Evolutionary conservation across 2,888 invertebrate species (phyloP).

Genomic region (Caenorhabditis zanzibari): DNA sequence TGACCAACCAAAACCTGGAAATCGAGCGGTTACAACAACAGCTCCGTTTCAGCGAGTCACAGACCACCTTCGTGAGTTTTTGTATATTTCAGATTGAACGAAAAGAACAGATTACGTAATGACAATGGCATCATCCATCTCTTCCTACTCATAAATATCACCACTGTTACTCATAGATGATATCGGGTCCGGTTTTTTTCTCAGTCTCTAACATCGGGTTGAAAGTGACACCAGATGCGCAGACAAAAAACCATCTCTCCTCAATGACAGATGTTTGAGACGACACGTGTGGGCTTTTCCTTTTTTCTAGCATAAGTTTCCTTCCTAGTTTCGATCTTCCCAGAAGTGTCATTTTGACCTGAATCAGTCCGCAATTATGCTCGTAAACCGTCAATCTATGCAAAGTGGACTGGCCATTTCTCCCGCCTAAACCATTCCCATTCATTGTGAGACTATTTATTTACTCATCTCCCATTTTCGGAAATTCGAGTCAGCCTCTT

Average conservation of each 20-base stretch:
- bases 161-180: conserved; percentile 41
- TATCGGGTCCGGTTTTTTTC: conserved; percentile 49
- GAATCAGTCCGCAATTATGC: conserved; percentile 41
- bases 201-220: neutral
- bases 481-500: conserved; percentile 18
- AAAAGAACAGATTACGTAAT: neutral
- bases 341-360: conserved; percentile 14
- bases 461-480: conserved; percentile 9
- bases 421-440: neutral
- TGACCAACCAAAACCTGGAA: conserved; percentile 70
- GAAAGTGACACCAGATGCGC: conserved; percentile 23
- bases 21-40: conserved; percentile 70
- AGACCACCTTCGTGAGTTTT: conserved; percentile 62
- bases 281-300: conserved; percentile 12
- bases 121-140: conserved; percentile 4
- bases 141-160: neutral
- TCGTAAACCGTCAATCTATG: conserved; percentile 47
- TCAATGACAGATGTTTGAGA: conserved; percentile 7
- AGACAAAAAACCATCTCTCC: conserved; percentile 5
- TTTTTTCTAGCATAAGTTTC: too few species aligned
- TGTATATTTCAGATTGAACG: neutral
- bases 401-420: neutral
- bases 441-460: conserved; percentile 16
- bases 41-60: conserved; percentile 63
- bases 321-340: neutral